phyloP scores from a whole-genome alignment of 2,113 vertebrate genomes.

The Pterocles orientalis region DNA sequence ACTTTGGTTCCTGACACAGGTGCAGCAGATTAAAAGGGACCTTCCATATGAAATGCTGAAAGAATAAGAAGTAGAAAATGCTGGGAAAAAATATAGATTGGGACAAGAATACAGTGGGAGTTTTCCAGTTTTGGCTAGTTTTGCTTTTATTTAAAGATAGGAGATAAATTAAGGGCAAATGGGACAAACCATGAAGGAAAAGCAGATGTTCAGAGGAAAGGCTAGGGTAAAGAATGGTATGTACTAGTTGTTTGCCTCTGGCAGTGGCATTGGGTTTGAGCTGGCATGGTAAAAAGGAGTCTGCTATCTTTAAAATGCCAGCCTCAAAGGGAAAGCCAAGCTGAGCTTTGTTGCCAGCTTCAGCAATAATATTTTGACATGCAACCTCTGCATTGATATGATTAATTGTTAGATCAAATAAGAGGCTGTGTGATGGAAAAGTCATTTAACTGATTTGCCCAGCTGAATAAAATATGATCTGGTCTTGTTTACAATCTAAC shows the following conservation, averaged over 20 bases:
- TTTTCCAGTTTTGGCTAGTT: background rate
- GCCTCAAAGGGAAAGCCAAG: slow-evolving; percentile 11
- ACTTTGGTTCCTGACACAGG: background rate
- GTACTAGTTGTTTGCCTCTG: background rate
- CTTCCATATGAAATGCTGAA: background rate
- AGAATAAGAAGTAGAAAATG: background rate
- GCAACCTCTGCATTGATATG: background rate
- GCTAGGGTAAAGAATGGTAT: background rate
- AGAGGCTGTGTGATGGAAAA: background rate
- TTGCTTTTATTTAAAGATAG: background rate
- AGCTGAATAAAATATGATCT: background rate
- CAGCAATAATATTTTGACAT: background rate
- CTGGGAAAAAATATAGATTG: background rate
- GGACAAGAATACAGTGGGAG: background rate
- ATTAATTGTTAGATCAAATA: slow-evolving; percentile 47
- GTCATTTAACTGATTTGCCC: slow-evolving; percentile 29
- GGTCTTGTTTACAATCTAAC: background rate
- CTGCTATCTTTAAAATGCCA: slow-evolving; percentile 31
- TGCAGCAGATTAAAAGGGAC: background rate
- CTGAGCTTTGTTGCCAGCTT: background rate
- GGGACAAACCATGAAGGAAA: background rate
- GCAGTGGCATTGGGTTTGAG: background rate
- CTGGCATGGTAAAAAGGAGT: background rate
- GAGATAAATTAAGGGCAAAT: background rate
- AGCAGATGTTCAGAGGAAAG: background rate